These are phyloP conservation scores for Protonibea diacanthus DNA, from an alignment of 2,797 vertebrate species.

Conservation along the genomic window DNA sequence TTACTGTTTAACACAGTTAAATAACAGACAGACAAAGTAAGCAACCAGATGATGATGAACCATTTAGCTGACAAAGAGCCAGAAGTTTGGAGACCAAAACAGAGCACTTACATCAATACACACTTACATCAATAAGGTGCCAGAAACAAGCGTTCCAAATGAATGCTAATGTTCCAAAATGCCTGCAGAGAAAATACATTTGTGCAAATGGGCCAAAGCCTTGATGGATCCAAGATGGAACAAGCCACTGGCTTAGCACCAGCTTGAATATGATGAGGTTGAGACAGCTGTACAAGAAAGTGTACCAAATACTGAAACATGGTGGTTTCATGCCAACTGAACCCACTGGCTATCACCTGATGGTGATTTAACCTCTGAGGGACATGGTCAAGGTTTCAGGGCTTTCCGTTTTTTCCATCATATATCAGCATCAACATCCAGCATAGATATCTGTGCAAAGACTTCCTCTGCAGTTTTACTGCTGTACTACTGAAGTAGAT, in stretches of 20 bases:
- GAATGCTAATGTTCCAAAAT: neutral
- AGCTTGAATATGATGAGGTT: neutral
- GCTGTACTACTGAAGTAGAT: too few species aligned
- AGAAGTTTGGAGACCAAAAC: constrained; percentile 1
- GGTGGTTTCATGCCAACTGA: neutral
- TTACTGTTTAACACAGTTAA: too few species aligned
- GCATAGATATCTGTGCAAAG: too few species aligned
- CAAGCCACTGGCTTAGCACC: neutral
- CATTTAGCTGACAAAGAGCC: neutral
- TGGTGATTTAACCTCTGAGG: too few species aligned
- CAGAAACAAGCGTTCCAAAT: neutral
- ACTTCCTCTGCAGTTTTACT: too few species aligned
- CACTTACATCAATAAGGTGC: neutral
- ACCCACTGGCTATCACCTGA: too few species aligned
- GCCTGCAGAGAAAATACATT: neutral
- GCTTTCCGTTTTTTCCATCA: too few species aligned
- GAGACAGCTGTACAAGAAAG: neutral
- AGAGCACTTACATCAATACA: too few species aligned
- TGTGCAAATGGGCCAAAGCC: neutral
- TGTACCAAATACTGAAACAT: neutral
- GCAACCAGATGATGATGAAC: neutral
- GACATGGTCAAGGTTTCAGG: too few species aligned
- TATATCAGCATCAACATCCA: too few species aligned
- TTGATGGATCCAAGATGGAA: neutral
- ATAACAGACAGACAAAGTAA: too few species aligned